Conservation (phyloP, 2,113 vertebrate genomes). For the Cisticola juncidis region DNA sequence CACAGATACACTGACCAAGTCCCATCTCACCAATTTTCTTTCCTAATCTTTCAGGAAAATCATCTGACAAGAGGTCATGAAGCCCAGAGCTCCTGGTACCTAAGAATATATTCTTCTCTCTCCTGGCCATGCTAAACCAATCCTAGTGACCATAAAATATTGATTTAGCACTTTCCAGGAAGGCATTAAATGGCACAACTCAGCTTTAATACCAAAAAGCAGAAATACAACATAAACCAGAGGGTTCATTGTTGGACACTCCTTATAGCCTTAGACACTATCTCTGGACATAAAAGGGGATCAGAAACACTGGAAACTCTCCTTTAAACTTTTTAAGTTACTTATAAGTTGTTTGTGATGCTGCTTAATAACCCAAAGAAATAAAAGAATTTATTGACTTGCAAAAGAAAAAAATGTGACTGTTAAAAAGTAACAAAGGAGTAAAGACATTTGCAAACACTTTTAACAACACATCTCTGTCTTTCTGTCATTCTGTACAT, state of each 20-base stretch:
- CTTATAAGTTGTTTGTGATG: neutral
- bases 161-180: neutral
- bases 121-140: neutral
- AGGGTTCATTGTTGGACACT: neutral
- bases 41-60: neutral
- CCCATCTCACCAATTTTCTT: neutral
- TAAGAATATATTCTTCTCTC: neutral
- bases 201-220: neutral
- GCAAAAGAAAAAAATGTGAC: neutral
- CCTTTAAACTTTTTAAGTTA: neutral
- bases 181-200: neutral
- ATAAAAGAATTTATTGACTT: neutral
- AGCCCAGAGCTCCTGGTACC: neutral
- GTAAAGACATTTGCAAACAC: neutral
- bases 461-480: neutral
- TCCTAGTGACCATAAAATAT: neutral
- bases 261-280: neutral
- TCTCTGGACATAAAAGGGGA: neutral
- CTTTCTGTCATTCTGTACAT: neutral
- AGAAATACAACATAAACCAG: neutral
- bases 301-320: neutral
- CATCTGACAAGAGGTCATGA: neutral
- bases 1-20: neutral
- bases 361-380: neutral
- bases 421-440: neutral